Evolutionary conservation across 1,140 invertebrate species (phyloP).

Genomic region (Melitaea cinxia): DNA sequence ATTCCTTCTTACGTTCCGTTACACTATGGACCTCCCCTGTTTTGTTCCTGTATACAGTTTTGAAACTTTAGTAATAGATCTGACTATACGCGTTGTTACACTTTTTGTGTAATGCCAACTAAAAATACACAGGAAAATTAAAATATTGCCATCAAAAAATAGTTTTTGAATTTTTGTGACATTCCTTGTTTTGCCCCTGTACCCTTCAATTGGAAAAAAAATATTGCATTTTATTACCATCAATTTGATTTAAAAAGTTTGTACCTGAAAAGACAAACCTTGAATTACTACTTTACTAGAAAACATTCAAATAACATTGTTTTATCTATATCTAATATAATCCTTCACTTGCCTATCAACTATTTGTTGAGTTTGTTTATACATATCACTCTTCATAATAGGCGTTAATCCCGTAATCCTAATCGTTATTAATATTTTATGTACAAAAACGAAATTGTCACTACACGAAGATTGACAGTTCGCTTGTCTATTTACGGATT

Average conservation of each 20-base stretch:
- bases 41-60: slow-evolving; percentile 13
- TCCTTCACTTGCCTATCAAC: too few species aligned
- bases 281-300: too few species aligned
- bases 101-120: neutral
- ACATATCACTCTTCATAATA: neutral
- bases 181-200: slow-evolving; percentile 13
- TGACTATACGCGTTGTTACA: neutral
- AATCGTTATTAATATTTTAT: neutral
- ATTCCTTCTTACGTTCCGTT: slow-evolving; percentile 9
- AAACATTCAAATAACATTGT: too few species aligned
- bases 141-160: slow-evolving; percentile 23
- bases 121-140: slow-evolving; percentile 11
- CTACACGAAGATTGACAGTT: neutral
- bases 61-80: neutral
- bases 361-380: too few species aligned
- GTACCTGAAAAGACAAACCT: too few species aligned
- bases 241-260: too few species aligned
- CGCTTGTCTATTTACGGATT: neutral
- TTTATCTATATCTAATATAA: too few species aligned
- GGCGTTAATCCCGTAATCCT: neutral
- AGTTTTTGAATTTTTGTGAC: slow-evolving; percentile 19
- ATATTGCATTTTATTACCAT: too few species aligned
- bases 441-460: neutral
- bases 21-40: slow-evolving; percentile 10
- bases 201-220: too few species aligned